phyloP scores from a whole-genome alignment of 2,888 invertebrate species.

The Rhimphoctona megacephalus region DNA sequence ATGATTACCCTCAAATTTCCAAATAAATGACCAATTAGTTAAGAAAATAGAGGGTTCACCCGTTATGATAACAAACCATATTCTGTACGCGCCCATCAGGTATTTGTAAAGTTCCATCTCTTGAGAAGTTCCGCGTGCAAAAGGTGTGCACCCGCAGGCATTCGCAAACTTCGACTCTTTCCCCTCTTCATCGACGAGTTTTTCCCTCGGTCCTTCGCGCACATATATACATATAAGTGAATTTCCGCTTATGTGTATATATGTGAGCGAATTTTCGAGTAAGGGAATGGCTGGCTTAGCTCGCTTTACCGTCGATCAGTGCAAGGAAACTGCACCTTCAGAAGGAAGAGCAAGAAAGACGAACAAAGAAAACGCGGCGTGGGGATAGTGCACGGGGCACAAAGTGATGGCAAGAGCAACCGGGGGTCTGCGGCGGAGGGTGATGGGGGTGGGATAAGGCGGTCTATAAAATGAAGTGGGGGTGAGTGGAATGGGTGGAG shows the following conservation, averaged over 20 bases:
- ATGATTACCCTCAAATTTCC: neutral
- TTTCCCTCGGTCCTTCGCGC: constrained; percentile 38
- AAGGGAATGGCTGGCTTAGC: constrained; percentile 51
- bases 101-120: constrained; percentile 31
- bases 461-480: constrained; percentile 59
- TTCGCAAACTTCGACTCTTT: constrained; percentile 49
- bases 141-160: constrained; percentile 59
- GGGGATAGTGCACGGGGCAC: constrained; percentile 48
- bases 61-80: neutral
- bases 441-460: constrained; percentile 37
- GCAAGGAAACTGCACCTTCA: constrained; percentile 47
- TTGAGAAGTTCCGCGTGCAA: constrained; percentile 26
- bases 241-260: neutral
- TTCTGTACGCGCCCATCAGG: constrained; percentile 1
- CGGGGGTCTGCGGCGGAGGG: constrained; percentile 44
- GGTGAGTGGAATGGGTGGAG: constrained; percentile 46
- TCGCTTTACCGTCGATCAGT: constrained; percentile 46
- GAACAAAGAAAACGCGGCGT: constrained; percentile 28
- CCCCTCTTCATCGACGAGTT: neutral
- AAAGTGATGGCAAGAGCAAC: constrained; percentile 55
- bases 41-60: neutral
- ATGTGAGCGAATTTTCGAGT: constrained; percentile 15
- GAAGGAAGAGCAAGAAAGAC: constrained; percentile 46
- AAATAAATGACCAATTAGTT: neutral
- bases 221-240: neutral